These are phyloP conservation scores for Drosophila anomalata DNA, from an alignment of 2,888 invertebrate species.

Conservation along the genomic window DNA sequence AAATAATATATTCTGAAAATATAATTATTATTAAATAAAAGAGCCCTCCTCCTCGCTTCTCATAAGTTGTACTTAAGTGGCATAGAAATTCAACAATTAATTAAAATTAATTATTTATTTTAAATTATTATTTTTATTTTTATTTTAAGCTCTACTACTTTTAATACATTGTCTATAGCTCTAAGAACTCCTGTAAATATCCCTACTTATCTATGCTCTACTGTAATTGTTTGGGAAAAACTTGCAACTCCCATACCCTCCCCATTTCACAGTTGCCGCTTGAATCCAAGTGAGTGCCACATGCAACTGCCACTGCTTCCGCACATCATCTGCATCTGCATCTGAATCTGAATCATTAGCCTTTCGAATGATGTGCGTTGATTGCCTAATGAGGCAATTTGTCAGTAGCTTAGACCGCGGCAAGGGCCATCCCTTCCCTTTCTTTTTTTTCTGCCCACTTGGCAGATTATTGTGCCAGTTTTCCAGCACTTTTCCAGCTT, in stretches of 20 bases:
- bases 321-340: conserved; percentile 50
- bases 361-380: conserved; percentile 51
- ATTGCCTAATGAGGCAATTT: conserved; percentile 59
- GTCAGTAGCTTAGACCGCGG: conserved; percentile 34
- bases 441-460: conserved; percentile 49
- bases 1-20: no score
- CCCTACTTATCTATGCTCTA: no score
- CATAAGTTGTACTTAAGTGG: no score
- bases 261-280: conserved; percentile 26
- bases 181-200: no score
- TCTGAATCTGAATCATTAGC: conserved; percentile 24
- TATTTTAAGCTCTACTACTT: no score
- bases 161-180: no score
- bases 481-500: conserved; percentile 3
- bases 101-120: no score
- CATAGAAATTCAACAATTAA: no score
- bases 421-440: conserved; percentile 5
- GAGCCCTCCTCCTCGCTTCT: no score
- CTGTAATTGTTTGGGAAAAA: neutral
- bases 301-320: conserved; percentile 33
- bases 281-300: conserved; percentile 6
- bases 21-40: no score
- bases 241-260: neutral
- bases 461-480: conserved; percentile 69
- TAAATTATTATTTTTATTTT: no score